phyloP scores from a whole-genome alignment of 2,888 invertebrate species.

The Campopleginae sp. region DNA sequence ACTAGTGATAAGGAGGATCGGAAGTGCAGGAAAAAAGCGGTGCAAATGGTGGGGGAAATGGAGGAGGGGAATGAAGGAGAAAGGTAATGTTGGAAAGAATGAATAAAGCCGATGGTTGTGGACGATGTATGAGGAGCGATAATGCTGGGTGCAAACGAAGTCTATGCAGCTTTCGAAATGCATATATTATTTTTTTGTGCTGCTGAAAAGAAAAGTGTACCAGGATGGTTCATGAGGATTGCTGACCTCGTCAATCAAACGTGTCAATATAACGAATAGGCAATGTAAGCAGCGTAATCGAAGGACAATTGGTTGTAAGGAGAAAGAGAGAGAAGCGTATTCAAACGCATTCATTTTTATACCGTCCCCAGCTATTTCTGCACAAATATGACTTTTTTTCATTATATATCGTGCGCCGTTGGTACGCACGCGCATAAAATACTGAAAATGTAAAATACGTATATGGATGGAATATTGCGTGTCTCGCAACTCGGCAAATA shows the following conservation, averaged over 20 bases:
- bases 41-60: neutral
- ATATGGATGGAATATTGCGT: neutral
- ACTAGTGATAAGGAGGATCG: conserved; percentile 33
- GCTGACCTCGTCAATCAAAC: conserved; percentile 61
- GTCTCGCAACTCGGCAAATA: conserved; percentile 47
- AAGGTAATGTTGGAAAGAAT: neutral
- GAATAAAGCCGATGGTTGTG: conserved; percentile 7
- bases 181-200: conserved; percentile 4
- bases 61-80: neutral
- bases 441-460: conserved; percentile 16
- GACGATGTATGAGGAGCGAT: conserved; percentile 8
- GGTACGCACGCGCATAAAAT: conserved; percentile 5
- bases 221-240: conserved; percentile 33
- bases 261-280: conserved; percentile 43
- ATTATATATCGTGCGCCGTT: neutral
- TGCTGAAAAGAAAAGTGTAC: neutral
- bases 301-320: conserved; percentile 56
- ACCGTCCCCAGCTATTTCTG: neutral
- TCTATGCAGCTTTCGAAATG: conserved; percentile 24
- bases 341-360: conserved; percentile 26
- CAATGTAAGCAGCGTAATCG: conserved; percentile 28
- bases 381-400: conserved; percentile 13
- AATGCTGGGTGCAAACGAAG: neutral
- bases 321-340: conserved; percentile 9
- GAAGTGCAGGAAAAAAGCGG: conserved; percentile 2